Percentiles rank a stretch among this genome's conserved stretches.
Evolutionary conservation across 2,888 invertebrate species (phyloP).

Genomic region (Cephus rjabovi): DNA sequence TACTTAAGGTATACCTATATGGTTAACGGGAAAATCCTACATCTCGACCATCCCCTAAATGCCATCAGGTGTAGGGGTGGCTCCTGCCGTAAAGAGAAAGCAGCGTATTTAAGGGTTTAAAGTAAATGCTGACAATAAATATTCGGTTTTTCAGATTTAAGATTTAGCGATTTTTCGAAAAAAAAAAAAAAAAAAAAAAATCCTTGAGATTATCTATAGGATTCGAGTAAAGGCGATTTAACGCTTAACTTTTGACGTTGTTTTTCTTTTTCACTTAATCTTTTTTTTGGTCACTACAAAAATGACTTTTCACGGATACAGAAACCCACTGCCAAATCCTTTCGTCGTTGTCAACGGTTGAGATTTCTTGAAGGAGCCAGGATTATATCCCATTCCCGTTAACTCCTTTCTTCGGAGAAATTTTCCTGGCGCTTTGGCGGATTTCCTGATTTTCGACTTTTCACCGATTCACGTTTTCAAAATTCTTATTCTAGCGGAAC

Average conservation of each 20-base stretch:
- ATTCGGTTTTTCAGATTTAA: neutral
- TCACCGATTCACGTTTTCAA: neutral
- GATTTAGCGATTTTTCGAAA: neutral
- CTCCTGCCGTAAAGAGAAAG: neutral
- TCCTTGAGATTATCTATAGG: too few species aligned
- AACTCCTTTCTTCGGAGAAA: neutral
- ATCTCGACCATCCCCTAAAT: neutral
- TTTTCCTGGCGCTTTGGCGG: neutral
- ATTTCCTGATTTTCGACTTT: neutral
- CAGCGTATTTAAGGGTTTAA: neutral
- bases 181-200: neutral
- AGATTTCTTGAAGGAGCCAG: neutral
- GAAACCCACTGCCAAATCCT: neutral
- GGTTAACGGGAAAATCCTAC: neutral
- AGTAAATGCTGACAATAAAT: neutral
- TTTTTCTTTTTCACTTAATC: neutral
- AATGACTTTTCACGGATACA: neutral
- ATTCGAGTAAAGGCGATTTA: neutral
- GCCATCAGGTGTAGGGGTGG: neutral
- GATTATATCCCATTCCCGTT: neutral
- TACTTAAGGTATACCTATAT: neutral
- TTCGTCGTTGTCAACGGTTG: neutral
- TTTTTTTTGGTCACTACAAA: neutral
- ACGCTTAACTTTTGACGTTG: neutral
- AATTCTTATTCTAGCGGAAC: neutral